Conservation (phyloP, 2,113 vertebrate species). For the Ciconia maguari region DNA sequence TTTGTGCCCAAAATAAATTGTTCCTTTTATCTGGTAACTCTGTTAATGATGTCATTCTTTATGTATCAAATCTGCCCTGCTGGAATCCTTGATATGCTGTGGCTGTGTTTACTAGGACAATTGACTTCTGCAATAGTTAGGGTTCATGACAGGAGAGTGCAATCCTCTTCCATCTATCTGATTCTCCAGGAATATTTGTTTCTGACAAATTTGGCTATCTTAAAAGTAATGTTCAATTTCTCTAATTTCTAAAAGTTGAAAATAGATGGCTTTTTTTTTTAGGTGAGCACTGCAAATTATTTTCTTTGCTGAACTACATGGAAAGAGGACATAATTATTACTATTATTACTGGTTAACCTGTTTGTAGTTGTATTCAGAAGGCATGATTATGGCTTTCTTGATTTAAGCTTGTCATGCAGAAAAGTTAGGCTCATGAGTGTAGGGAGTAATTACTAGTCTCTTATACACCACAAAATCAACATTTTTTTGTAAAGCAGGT, state of each 20-base stretch:
- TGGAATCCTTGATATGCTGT: background rate
- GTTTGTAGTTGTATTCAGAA: background rate
- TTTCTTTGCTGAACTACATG: background rate
- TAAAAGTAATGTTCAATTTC: background rate
- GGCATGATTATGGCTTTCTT: background rate
- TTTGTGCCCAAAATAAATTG: background rate
- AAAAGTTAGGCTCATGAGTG: background rate
- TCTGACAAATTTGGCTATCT: background rate
- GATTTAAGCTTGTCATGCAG: background rate
- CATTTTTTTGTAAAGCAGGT: background rate
- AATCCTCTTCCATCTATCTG: background rate
- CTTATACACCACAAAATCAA: background rate
- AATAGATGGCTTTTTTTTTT: background rate
- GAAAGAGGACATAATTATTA: background rate
- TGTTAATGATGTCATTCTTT: background rate
- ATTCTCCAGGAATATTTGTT: background rate
- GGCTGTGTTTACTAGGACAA: background rate
- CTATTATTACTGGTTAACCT: background rate
- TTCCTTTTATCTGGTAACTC: background rate
- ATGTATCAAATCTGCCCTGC: background rate
- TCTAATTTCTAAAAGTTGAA: background rate
- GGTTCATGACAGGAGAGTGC: background rate
- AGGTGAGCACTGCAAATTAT: background rate
- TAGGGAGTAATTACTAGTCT: background rate
- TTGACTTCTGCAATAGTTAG: background rate